Conservation (phyloP, 2,797 vertebrate genomes). For the Phalloptychus januarius region DNA sequence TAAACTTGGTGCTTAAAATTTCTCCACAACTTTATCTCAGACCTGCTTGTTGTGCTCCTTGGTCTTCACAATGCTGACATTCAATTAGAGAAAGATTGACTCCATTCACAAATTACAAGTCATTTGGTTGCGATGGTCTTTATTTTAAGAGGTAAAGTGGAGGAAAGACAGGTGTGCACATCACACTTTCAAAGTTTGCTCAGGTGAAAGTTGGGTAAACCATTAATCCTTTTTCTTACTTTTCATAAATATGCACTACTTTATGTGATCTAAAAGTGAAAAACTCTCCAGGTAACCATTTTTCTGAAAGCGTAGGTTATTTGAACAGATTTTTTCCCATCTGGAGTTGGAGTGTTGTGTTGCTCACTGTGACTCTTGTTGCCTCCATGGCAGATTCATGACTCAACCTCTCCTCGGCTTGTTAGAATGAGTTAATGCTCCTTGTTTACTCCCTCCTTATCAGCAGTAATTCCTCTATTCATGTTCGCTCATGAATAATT, state of each 20-base stretch:
- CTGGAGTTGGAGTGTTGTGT: neutral
- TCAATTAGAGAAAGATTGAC: no score
- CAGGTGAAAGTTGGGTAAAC: neutral
- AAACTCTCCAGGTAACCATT: neutral
- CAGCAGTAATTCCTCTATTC: constrained; percentile 48
- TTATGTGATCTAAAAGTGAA: neutral
- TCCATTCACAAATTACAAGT: no score
- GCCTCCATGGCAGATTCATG: constrained; percentile 25
- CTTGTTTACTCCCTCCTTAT: constrained; percentile 16
- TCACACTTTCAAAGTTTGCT: neutral
- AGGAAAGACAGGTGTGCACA: neutral
- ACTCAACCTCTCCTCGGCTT: constrained; percentile 37
- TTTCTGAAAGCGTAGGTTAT: neutral
- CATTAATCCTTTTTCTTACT: neutral
- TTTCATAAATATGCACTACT: neutral
- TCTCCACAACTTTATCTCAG: neutral
- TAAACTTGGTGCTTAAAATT: neutral
- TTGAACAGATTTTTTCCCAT: constrained; percentile 1
- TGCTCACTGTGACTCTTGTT: constrained; percentile 18
- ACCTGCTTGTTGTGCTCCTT: neutral
- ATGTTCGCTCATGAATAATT: constrained; percentile 56
- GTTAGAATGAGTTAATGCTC: constrained; percentile 17
- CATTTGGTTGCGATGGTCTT: neutral
- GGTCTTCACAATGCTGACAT: neutral
- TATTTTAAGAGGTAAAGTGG: neutral